Base-by-base conservation (phyloP, 2,888 invertebrate genomes). In the Andrena trimmerana region DNA sequence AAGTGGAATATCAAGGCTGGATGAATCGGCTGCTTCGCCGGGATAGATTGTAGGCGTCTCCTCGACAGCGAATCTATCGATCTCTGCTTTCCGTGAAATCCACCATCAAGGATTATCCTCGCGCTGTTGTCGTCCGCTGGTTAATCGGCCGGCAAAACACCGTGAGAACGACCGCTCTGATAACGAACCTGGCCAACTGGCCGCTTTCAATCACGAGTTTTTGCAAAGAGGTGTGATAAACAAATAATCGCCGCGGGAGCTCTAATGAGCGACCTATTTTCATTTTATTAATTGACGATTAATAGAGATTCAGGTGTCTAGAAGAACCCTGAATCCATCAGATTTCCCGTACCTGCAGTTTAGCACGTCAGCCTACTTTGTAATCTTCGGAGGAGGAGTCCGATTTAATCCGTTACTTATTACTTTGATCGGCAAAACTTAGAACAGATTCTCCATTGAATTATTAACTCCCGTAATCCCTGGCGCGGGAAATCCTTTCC, bases 21-120 rank as follows among this genome's bases (percentile, higher is more conserved):
- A n/a, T 63, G 81, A 82, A 83, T 81, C 75, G 81, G 73, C 81
- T 81, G 31, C n/a, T 70, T 62, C 42, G 52, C 2, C 20, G 42
- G 20, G 66, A 52, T 36, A 24, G 67, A 66, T 69, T 60, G 83
- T 65, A 66, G 70, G 63, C 71, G 76, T 59, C 48, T 36, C 31
- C 20, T 16, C 54, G 52, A 8, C 36, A 42, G 24, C 81, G 69
- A 73, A 73, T 73, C 68, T 29, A 54, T 67, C 74, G 71, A 66
- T 65, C 83, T 52, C 4, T 13, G 42, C 20, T 66, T 67, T 80
- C 65, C 70, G 54, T 66, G 69, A 62, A 81, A 73, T 81, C 29
- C 65, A 74, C 52, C 67, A 10, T 50, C 36, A 20, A 36, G 31
- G 27, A 65, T 69, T 52, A 78, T 80, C 33, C 62, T 59, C 20